Percentiles rank a stretch among this genome's conserved stretches.
Evolutionary conservation across 2,797 vertebrate genomes (phyloP).

Genomic region (Octomys mimax): DNA sequence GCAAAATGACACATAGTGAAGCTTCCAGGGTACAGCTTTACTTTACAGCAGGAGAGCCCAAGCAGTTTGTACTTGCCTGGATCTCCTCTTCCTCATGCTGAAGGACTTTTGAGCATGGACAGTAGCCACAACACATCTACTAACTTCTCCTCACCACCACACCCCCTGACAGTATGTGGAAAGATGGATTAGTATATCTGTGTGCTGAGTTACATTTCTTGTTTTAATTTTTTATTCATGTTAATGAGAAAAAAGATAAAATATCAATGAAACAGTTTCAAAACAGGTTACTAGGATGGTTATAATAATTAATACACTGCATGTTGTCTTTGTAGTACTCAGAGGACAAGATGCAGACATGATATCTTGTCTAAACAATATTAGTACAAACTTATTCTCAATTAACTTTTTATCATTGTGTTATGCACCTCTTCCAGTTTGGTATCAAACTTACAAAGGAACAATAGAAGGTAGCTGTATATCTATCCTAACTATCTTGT

Average conservation of each 20-base stretch:
- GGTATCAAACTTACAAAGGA: neutral
- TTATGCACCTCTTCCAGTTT: neutral
- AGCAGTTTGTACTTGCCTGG: neutral
- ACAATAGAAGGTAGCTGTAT: too few species aligned
- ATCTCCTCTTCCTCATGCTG: neutral
- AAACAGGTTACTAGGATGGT: too few species aligned
- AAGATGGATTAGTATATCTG: neutral
- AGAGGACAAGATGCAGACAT: too few species aligned
- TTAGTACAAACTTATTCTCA: too few species aligned
- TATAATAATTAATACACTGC: too few species aligned
- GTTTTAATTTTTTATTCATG: too few species aligned
- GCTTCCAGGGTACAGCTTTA: neutral
- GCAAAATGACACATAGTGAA: neutral
- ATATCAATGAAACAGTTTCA: too few species aligned
- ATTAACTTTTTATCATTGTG: neutral
- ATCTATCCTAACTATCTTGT: too few species aligned
- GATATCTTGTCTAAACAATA: too few species aligned
- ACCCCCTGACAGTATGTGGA: neutral
- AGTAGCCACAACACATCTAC: neutral
- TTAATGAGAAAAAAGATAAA: too few species aligned
- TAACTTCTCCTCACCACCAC: neutral
- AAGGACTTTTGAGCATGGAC: neutral
- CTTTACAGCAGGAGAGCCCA: neutral
- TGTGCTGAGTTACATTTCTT: neutral
- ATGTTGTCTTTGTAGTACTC: too few species aligned